A percentile compares a stretch with the other conserved stretches of the same genome.
Evolutionary conservation across 35 echinoderm and acorn worm genomes (phyloP).

Genomic region (Apostichopus californicus): DNA sequence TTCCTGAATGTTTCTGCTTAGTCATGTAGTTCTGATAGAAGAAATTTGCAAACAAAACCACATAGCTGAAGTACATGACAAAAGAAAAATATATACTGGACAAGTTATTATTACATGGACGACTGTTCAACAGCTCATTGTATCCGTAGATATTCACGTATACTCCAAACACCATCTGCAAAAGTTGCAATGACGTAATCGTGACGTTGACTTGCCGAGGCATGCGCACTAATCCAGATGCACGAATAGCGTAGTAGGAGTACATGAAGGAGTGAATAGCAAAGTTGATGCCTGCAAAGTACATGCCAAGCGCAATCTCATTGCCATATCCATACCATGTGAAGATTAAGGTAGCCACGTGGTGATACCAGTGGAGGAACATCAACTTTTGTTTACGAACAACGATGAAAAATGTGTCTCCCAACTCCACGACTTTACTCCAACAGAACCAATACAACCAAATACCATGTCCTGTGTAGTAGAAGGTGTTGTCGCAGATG

Average conservation of each 20-base stretch:
- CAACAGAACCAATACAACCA: conserved; percentile 69
- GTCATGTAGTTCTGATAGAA: conserved; percentile 56
- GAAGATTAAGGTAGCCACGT: conserved; percentile 53
- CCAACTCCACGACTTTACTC: conserved; percentile 73
- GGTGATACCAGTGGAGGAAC: conserved; percentile 88
- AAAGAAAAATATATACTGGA: conserved; percentile 53
- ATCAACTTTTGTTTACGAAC: conserved; percentile 80
- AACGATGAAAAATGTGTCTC: conserved; percentile 85
- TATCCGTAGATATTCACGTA: conserved; percentile 34
- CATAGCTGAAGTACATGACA: conserved; percentile 68
- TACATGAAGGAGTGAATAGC: conserved; percentile 75
- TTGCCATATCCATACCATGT: conserved; percentile 33
- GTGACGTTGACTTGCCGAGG: conserved; percentile 53
- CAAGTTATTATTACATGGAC: conserved; percentile 38
- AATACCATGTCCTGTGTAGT: conserved; percentile 22
- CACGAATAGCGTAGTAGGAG: conserved; percentile 70
- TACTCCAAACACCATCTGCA: too few relatives aligned
- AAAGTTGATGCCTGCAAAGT: conserved; percentile 63
- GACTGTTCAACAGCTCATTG: neutral
- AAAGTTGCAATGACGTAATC: conserved; percentile 65
- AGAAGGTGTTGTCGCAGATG: conserved; percentile 59
- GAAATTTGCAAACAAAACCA: conserved; percentile 61
- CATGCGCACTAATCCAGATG: conserved; percentile 50
- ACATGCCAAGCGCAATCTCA: conserved; percentile 1
- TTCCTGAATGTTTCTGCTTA: neutral